Conservation (phyloP, 53 echinoderm and acorn worm species). For the Patiria pectinifera region DNA sequence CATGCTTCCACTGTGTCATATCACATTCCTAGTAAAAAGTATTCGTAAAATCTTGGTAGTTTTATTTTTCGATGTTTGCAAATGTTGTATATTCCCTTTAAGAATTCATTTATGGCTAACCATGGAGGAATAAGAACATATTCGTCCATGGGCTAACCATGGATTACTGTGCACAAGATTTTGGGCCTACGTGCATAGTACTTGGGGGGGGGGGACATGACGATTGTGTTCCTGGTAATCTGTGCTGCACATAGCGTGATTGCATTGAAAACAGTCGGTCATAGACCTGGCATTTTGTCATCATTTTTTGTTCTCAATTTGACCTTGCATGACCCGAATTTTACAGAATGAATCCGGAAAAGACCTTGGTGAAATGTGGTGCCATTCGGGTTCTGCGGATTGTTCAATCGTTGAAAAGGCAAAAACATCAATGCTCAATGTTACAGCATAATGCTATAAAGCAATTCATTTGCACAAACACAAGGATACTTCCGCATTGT, state of each 20-base stretch:
- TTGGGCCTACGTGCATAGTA: too few relatives aligned
- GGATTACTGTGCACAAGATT: too few relatives aligned
- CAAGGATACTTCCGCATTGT: conserved; percentile 38
- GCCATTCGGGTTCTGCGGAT: background rate
- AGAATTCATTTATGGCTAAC: too few relatives aligned
- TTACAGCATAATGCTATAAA: conserved; percentile 9
- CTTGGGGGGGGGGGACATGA: background rate
- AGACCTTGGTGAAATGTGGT: conserved; percentile 37
- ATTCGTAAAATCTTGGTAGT: too few relatives aligned
- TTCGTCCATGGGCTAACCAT: too few relatives aligned
- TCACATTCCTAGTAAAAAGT: too few relatives aligned
- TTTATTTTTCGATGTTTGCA: too few relatives aligned
- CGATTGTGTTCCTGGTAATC: background rate
- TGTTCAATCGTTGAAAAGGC: background rate
- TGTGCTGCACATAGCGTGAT: background rate
- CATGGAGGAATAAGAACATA: too few relatives aligned
- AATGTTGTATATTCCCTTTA: too few relatives aligned
- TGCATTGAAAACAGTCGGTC: background rate
- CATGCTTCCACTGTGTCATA: too few relatives aligned
- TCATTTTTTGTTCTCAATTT: background rate
- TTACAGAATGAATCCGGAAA: conserved; percentile 40
- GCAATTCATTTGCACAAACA: conserved; percentile 34
- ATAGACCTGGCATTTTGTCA: background rate
- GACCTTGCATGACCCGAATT: conserved; percentile 14
- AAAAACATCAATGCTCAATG: background rate